These are phyloP conservation scores for Tragelaphus strepsiceros DNA, from an alignment of 2,113 vertebrate species.

Conservation along the genomic window DNA sequence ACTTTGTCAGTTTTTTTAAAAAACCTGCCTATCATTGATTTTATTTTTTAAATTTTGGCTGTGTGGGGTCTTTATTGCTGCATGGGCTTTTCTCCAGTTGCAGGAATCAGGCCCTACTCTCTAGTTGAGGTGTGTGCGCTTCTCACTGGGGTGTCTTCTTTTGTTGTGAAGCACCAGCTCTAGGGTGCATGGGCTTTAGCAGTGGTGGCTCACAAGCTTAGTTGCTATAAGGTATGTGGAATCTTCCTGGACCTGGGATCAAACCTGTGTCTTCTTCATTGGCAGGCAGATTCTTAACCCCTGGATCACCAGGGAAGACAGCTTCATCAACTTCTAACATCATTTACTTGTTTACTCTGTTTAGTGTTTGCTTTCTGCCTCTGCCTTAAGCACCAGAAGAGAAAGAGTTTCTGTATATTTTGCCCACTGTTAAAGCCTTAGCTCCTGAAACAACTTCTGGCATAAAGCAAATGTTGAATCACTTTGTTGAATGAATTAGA, in stretches of 20 bases:
- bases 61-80: background rate
- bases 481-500: background rate
- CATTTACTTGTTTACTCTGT: background rate
- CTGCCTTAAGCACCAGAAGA: background rate
- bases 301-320: background rate
- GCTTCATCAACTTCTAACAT: background rate
- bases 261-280: background rate
- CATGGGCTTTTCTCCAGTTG: background rate
- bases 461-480: background rate
- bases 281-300: background rate
- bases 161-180: background rate
- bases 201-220: background rate
- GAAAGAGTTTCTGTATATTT: background rate
- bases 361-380: background rate
- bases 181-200: rapidly evolving
- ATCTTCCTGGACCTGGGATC: background rate
- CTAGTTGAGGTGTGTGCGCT: background rate
- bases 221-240: background rate
- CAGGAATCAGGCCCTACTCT: background rate
- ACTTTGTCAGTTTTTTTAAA: background rate
- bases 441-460: background rate
- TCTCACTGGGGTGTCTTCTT: background rate
- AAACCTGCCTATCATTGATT: background rate
- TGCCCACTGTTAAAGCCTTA: background rate
- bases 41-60: background rate